These are phyloP conservation scores for Lycodopsis pacificus DNA, from an alignment of 2,797 vertebrate genomes.

Conservation along the genomic window DNA sequence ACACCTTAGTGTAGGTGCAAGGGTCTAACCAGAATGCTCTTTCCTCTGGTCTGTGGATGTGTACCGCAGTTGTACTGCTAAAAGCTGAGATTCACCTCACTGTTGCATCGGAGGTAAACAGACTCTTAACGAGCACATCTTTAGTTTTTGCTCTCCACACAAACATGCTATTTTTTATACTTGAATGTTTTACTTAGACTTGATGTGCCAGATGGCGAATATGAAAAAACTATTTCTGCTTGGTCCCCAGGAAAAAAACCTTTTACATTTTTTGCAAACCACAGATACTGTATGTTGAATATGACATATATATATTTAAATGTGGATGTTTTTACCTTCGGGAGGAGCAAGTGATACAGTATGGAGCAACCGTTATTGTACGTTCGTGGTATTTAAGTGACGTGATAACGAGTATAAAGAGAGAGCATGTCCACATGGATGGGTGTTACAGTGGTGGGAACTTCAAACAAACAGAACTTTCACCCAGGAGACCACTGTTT, in stretches of 20 bases:
- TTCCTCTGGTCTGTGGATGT: neutral
- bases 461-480: neutral
- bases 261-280: neutral
- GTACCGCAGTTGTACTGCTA: neutral
- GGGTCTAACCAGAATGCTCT: neutral
- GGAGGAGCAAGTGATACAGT: neutral
- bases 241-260: neutral
- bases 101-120: neutral
- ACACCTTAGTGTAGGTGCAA: slow-evolving; percentile 2
- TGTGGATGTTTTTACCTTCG: neutral
- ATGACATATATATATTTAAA: neutral
- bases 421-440: no score
- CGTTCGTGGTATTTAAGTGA: neutral
- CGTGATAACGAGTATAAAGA: neutral
- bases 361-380: neutral
- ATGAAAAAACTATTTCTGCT: neutral
- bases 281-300: neutral
- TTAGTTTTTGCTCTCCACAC: neutral
- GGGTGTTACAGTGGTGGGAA: no score
- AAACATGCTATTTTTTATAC: neutral
- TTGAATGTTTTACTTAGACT: neutral
- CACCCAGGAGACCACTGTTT: no score
- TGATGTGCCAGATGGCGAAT: neutral
- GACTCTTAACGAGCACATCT: neutral
- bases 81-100: neutral